phyloP scores from a whole-genome alignment of 2,888 invertebrate species.

The Xylota sylvarum region DNA sequence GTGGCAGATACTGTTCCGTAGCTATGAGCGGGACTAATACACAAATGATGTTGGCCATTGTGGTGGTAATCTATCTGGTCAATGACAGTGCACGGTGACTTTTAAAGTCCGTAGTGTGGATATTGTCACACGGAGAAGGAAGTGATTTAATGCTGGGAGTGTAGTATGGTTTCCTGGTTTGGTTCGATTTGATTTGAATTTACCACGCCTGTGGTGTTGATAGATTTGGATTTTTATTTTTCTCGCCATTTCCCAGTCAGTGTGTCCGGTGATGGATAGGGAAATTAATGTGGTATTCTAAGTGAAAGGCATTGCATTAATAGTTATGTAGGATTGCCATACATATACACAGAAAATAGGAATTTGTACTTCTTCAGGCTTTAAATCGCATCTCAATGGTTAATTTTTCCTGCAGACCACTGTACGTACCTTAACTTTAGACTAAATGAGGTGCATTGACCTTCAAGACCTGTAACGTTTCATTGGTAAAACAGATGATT shows the following conservation, averaged over 20 bases:
- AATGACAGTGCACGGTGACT: conserved; percentile 47
- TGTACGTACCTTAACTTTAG: too few relatives aligned
- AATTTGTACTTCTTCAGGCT: too few relatives aligned
- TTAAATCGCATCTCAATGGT: too few relatives aligned
- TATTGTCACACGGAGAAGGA: conserved; percentile 63
- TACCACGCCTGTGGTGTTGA: conserved; percentile 42
- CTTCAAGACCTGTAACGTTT: too few relatives aligned
- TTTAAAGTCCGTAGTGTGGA: conserved; percentile 8
- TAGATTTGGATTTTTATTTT: neutral
- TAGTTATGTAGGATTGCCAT: too few relatives aligned
- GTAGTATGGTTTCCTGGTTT: conserved; percentile 58
- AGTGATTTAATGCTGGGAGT: conserved; percentile 58
- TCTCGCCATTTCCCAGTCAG: neutral
- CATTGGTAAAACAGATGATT: too few relatives aligned
- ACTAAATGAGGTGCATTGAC: too few relatives aligned
- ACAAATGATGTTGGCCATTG: conserved; percentile 52
- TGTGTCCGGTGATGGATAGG: neutral
- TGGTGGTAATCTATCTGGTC: conserved; percentile 65
- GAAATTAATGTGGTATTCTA: conserved; percentile 3
- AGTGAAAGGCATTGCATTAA: conserved; percentile 3
- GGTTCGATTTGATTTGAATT: conserved; percentile 52
- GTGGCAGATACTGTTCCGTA: conserved; percentile 56
- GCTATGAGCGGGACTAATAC: conserved; percentile 38
- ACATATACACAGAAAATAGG: too few relatives aligned
- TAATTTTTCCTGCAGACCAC: too few relatives aligned